Percentiles rank a stretch among this genome's conserved stretches.
Evolutionary conservation across 2,797 vertebrate genomes (phyloP).

Genomic region (Spheniscus humboldti): DNA sequence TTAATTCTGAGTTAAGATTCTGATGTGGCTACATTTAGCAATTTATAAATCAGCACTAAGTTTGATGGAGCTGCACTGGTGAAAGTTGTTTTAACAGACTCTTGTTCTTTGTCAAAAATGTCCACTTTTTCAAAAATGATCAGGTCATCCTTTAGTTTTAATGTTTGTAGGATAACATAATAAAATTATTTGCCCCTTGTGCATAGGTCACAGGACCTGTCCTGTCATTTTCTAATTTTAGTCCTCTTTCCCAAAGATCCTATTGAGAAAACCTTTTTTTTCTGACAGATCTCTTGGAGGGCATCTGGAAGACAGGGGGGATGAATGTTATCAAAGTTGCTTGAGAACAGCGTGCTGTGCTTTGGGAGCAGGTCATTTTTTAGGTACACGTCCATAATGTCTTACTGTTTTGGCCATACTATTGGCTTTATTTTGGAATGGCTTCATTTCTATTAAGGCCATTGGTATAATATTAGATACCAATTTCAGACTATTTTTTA

Average conservation of each 20-base stretch:
- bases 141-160: background rate
- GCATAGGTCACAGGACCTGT: background rate
- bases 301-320: background rate
- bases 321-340: background rate
- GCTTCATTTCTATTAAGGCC: background rate
- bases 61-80: background rate
- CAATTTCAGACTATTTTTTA: background rate
- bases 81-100: background rate
- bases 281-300: background rate
- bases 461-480: background rate
- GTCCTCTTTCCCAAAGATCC: background rate
- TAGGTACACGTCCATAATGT: background rate
- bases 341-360: background rate
- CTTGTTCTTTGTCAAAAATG: background rate
- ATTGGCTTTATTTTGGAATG: background rate
- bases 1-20: background rate
- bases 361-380: background rate
- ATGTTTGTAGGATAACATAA: background rate
- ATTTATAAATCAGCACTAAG: background rate
- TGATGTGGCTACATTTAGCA: background rate
- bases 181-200: background rate
- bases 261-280: background rate
- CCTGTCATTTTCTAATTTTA: background rate
- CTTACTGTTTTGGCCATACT: background rate
- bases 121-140: background rate